A percentile compares a stretch with the other conserved stretches of the same genome.
Conservation (phyloP, 2,888 invertebrate species). For the Macropis europaea region DNA sequence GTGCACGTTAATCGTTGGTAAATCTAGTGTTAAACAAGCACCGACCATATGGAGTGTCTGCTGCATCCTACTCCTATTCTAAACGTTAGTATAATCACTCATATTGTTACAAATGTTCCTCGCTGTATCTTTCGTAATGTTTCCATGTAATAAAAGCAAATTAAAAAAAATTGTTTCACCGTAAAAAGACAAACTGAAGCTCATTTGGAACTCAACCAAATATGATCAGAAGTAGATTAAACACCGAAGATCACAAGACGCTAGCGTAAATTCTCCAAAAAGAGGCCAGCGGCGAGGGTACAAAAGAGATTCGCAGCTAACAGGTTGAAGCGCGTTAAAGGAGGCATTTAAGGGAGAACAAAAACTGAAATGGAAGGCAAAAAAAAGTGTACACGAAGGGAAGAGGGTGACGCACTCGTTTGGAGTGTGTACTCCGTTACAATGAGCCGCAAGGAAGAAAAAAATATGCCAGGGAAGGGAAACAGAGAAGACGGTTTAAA, state of each 20-base stretch:
- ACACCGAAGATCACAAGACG: no score
- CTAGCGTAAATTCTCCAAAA: background rate
- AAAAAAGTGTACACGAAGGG: slow-evolving; percentile 32
- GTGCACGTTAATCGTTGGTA: no score
- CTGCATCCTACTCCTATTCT: no score
- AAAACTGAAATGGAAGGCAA: slow-evolving; percentile 29
- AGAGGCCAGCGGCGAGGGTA: background rate
- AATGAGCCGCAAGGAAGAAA: slow-evolving; percentile 36
- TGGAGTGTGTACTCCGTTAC: slow-evolving; percentile 47
- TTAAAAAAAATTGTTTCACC: background rate
- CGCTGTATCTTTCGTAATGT: no score
- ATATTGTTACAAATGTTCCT: no score
- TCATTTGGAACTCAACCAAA: no score
- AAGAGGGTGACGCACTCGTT: slow-evolving; percentile 38
- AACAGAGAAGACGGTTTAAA: slow-evolving; percentile 43
- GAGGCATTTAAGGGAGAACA: slow-evolving; percentile 31
- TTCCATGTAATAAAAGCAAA: no score
- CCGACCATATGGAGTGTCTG: no score
- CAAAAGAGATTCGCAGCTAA: slow-evolving; percentile 35
- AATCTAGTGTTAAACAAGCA: no score
- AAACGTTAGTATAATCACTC: no score
- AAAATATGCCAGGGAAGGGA: background rate
- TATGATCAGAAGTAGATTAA: no score
- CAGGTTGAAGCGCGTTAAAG: slow-evolving; percentile 31
- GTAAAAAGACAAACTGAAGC: no score